phyloP scores from a whole-genome alignment of 2,888 invertebrate species.

The Heliconius ismenius region DNA sequence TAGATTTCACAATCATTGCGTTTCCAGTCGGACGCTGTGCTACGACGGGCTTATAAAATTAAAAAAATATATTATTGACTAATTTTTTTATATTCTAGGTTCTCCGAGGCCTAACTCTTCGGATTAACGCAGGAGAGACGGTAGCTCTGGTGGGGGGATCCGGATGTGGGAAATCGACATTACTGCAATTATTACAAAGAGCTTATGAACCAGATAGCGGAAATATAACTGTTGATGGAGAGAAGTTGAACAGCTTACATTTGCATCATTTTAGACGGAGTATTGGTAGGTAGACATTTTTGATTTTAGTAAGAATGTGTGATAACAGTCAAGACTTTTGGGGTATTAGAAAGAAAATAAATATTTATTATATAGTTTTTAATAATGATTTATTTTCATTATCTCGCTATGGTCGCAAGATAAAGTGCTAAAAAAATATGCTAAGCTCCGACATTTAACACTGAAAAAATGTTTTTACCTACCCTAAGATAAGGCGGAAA shows the following conservation, averaged over 20 bases:
- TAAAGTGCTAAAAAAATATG: too few relatives aligned
- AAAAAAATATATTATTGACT: too few relatives aligned
- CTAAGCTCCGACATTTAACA: too few relatives aligned
- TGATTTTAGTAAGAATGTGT: background rate
- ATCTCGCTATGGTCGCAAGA: too few relatives aligned
- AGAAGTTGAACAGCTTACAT: conserved; percentile 84
- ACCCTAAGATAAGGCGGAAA: background rate
- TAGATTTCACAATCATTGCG: too few relatives aligned
- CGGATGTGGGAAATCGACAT: conserved; percentile 92
- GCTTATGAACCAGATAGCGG: conserved; percentile 86
- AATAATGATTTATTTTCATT: too few relatives aligned
- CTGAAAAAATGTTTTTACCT: too few relatives aligned
- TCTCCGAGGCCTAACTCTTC: conserved; percentile 84
- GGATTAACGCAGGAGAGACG: conserved; percentile 84
- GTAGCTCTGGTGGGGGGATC: conserved; percentile 88
- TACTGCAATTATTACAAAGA: conserved; percentile 88
- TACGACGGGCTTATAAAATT: too few relatives aligned
- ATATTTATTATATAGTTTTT: too few relatives aligned
- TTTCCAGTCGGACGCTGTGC: too few relatives aligned
- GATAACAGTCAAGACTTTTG: too few relatives aligned
- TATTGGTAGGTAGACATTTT: conserved; percentile 58
- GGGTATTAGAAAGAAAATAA: too few relatives aligned
- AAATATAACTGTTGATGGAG: conserved; percentile 83
- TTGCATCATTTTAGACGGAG: conserved; percentile 68
- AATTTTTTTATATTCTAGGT: conserved; percentile 65